A percentile compares a stretch with the other conserved stretches of the same genome.
Evolutionary conservation across 1,140 invertebrate genomes (phyloP).

Genomic region (Drosophila bocqueti): DNA sequence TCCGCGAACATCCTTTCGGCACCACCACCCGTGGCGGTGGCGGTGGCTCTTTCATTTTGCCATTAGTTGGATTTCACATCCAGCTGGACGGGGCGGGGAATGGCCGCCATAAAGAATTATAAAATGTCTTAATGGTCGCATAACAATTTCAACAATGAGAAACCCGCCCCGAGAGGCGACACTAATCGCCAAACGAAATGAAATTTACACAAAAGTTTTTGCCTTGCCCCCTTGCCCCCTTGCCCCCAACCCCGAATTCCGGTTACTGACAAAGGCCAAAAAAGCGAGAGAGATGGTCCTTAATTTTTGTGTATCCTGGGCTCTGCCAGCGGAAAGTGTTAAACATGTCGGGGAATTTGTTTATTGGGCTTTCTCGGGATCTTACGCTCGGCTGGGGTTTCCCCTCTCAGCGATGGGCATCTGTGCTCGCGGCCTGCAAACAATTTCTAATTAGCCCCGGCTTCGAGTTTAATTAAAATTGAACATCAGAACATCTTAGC

Average conservation of each 20-base stretch:
- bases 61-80: slow-evolving; percentile 64
- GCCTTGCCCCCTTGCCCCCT: slow-evolving; percentile 14
- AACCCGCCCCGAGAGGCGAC: slow-evolving; percentile 60
- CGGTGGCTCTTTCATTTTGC: slow-evolving; percentile 38
- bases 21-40: slow-evolving; percentile 44
- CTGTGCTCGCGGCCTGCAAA: slow-evolving; percentile 59
- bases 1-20: slow-evolving; percentile 38
- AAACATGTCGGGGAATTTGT: slow-evolving; percentile 83
- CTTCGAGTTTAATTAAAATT: slow-evolving; percentile 80
- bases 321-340: slow-evolving; percentile 77
- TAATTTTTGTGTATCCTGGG: slow-evolving; percentile 53
- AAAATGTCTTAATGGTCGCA: slow-evolving; percentile 82
- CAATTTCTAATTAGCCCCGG: slow-evolving; percentile 76
- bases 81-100: background rate
- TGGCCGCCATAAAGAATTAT: slow-evolving; percentile 75
- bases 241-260: background rate
- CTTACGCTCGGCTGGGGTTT: slow-evolving; percentile 20
- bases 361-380: slow-evolving; percentile 73
- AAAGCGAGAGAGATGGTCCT: slow-evolving; percentile 44
- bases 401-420: slow-evolving; percentile 39
- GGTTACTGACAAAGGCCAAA: slow-evolving; percentile 61
- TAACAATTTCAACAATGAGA: slow-evolving; percentile 81
- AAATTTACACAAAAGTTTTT: slow-evolving; percentile 79
- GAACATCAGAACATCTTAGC: slow-evolving; percentile 42
- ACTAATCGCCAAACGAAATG: slow-evolving; percentile 84